A percentile compares a stretch with the other conserved stretches of the same genome.
Evolutionary conservation across 2,113 vertebrate genomes (phyloP).

Genomic region (Oreochromis niloticus): DNA sequence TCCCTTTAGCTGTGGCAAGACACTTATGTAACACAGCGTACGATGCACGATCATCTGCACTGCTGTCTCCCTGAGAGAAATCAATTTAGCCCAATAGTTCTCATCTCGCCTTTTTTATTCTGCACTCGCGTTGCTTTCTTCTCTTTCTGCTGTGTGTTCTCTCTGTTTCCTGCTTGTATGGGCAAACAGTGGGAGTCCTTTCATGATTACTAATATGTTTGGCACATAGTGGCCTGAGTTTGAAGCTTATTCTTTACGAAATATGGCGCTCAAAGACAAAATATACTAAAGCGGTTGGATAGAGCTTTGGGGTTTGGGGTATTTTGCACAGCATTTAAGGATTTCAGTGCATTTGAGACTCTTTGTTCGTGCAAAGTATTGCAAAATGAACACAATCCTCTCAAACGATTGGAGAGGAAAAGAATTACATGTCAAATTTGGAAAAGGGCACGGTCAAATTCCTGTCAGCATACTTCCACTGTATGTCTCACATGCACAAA

Average conservation of each 20-base stretch:
- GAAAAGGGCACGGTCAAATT: not conserved
- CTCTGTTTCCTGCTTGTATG: not conserved
- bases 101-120: not conserved
- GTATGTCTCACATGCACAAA: not conserved
- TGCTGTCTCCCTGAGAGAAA: slow-evolving; percentile 29
- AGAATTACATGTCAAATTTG: not conserved
- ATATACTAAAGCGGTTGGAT: not conserved
- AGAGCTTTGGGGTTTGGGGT: not conserved
- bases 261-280: not conserved
- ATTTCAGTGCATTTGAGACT: not conserved
- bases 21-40: slow-evolving; percentile 50
- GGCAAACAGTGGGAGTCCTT: not conserved
- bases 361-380: not conserved
- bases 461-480: not conserved
- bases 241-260: slow-evolving; percentile 30
- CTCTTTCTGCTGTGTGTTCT: not conserved
- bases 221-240: not conserved
- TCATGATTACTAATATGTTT: not conserved
- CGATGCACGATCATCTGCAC: slow-evolving; percentile 21
- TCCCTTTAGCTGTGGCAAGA: slow-evolving; percentile 25
- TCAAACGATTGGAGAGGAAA: not conserved
- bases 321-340: not conserved
- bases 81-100: slow-evolving; percentile 49
- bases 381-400: not conserved
- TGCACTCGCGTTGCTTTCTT: not conserved